Evolutionary conservation across 2,113 vertebrate species (phyloP).

Genomic region (Cebus imitator): DNA sequence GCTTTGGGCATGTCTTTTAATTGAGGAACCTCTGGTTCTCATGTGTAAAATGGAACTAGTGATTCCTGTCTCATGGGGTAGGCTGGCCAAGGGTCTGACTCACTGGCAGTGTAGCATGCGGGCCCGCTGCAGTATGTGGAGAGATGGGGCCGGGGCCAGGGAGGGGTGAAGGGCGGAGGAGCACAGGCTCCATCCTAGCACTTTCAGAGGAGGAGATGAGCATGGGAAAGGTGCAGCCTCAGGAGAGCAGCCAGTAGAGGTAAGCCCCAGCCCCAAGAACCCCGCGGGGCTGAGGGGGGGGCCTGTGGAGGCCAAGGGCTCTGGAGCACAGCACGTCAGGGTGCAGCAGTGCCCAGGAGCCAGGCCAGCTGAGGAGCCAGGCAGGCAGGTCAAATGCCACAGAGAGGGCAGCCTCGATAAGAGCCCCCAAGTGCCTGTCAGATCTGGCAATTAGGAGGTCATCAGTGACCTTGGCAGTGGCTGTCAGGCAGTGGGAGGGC

Average conservation of each 20-base stretch:
- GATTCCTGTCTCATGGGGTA: no score
- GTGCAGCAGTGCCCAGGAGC: not conserved
- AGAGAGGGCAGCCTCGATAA: not conserved
- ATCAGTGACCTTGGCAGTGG: constrained; percentile 63
- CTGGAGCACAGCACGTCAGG: not conserved
- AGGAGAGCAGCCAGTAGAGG: not conserved
- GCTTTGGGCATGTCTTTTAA: not conserved
- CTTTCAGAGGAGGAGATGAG: not conserved
- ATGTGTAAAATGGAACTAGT: not conserved
- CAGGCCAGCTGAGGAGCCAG: not conserved
- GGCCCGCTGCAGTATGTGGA: no score
- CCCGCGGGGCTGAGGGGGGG: not conserved
- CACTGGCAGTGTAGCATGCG: fast-evolving
- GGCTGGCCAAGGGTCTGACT: not conserved
- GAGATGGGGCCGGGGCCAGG: not conserved
- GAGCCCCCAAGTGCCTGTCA: not conserved
- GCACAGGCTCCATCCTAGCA: not conserved
- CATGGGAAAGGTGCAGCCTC: not conserved
- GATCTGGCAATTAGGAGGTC: constrained; percentile 59
- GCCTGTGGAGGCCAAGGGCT: no score
- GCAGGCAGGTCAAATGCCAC: not conserved
- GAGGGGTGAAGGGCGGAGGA: no score
- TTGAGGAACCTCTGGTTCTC: not conserved
- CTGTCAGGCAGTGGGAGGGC: not conserved
- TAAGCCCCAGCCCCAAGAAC: not conserved